A percentile compares a stretch with the other conserved stretches of the same genome.
phyloP scores from a whole-genome alignment of 2,888 invertebrate species.

The Saturnia pavonia region DNA sequence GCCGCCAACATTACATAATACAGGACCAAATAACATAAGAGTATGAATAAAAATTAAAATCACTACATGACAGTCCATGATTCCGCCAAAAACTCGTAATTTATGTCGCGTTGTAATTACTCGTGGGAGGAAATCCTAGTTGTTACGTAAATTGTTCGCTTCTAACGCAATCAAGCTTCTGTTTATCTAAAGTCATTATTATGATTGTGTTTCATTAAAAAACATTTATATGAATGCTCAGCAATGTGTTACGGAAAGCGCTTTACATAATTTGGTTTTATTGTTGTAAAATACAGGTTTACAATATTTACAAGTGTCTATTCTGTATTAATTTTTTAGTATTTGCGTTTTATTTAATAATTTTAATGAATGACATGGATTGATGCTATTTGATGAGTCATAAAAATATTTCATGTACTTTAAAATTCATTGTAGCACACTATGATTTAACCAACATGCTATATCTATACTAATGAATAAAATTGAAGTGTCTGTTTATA shows the following conservation, averaged over 20 bases:
- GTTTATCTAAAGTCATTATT: constrained; percentile 66
- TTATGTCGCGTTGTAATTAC: constrained; percentile 68
- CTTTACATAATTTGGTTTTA: constrained; percentile 13
- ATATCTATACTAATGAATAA: no score
- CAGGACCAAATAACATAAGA: no score
- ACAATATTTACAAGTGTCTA: background rate
- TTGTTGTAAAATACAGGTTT: background rate
- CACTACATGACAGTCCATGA: no score
- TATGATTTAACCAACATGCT: no score
- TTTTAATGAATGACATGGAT: no score
- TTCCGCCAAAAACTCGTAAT: background rate
- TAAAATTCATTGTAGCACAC: no score
- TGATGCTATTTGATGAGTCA: no score
- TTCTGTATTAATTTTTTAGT: background rate
- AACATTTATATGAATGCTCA: constrained; percentile 54
- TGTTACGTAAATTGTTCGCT: constrained; percentile 68
- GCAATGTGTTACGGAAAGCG: constrained; percentile 18
- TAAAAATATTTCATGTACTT: no score
- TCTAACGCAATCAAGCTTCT: constrained; percentile 56
- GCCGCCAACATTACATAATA: no score
- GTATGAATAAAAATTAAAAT: no score
- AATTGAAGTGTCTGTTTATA: no score
- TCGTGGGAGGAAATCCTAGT: constrained; percentile 70
- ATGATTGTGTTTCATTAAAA: constrained; percentile 74
- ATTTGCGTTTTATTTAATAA: no score